These are phyloP conservation scores for Triplophysa tibetana DNA, from an alignment of 2,113 vertebrate species.

Conservation along the genomic window DNA sequence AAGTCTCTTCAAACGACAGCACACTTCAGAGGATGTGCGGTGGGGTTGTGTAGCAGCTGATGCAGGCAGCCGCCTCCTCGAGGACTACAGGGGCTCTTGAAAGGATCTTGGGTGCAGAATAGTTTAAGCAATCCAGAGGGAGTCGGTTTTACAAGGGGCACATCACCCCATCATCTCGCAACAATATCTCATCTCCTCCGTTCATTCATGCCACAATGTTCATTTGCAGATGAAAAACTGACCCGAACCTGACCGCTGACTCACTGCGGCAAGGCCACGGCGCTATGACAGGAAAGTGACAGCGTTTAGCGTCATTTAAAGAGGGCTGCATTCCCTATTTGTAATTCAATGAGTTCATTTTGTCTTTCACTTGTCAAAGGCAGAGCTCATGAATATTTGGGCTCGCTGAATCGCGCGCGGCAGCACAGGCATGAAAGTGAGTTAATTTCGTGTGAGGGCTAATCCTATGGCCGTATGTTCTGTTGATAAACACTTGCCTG, in stretches of 20 bases:
- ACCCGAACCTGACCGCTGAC: conserved; percentile 2
- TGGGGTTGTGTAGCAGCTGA: conserved; percentile 31
- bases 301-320: conserved; percentile 16
- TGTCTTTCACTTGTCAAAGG: conserved; percentile 27
- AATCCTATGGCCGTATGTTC: conserved; percentile 18
- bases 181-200: neutral
- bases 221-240: neutral
- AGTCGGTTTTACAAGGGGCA: conserved; percentile 8
- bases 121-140: conserved; percentile 14
- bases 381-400: conserved; percentile 29
- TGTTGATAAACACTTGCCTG: conserved; percentile 9
- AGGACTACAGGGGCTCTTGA: conserved; percentile 19
- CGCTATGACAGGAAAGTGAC: conserved; percentile 9
- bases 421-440: conserved; percentile 21
- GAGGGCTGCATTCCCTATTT: conserved; percentile 8
- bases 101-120: conserved; percentile 13
- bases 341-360: conserved; percentile 26
- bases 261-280: conserved; percentile 8
- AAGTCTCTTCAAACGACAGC: conserved; percentile 1
- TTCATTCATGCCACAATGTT: neutral
- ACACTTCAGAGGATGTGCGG: conserved; percentile 19
- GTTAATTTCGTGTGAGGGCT: conserved; percentile 17
- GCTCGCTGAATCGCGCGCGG: neutral
- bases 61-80: conserved; percentile 19
- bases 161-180: no score